Evolutionary conservation across 2,113 vertebrate species (phyloP).

Genomic region (Ophiodon elongatus): DNA sequence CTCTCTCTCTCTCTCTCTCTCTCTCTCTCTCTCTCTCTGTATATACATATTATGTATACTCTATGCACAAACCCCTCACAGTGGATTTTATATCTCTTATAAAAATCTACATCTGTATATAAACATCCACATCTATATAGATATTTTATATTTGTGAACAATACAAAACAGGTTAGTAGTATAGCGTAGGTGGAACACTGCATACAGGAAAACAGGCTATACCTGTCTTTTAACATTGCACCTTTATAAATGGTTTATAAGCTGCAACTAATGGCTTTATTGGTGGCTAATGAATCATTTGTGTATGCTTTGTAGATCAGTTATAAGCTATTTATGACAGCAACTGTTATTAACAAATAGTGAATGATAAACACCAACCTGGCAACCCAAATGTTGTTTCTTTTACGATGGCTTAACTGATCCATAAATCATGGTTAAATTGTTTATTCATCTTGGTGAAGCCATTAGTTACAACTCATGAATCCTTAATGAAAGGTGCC

Average conservation of each 20-base stretch:
- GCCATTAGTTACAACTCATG: not conserved
- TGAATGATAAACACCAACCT: not conserved
- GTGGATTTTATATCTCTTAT: not conserved
- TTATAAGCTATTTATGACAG: not conserved
- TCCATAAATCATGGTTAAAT: not conserved
- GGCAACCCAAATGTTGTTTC: not conserved
- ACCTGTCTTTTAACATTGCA: not conserved
- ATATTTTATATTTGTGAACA: not conserved
- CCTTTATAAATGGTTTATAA: not conserved
- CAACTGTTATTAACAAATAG: not conserved
- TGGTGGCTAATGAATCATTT: not conserved
- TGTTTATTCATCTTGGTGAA: not conserved
- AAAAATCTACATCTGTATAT: not conserved
- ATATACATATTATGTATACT: not conserved
- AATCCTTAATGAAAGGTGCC: not conserved
- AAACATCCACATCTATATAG: not conserved
- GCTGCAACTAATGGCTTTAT: not conserved
- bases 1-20: not conserved
- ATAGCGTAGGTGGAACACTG: not conserved
- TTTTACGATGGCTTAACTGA: not conserved
- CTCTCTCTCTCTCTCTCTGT: not conserved
- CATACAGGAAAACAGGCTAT: not conserved
- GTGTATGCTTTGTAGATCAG: not conserved
- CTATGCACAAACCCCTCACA: not conserved
- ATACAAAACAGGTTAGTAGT: not conserved